Conservation (phyloP, 2,888 invertebrate genomes). For the Coelopa pilipes region DNA sequence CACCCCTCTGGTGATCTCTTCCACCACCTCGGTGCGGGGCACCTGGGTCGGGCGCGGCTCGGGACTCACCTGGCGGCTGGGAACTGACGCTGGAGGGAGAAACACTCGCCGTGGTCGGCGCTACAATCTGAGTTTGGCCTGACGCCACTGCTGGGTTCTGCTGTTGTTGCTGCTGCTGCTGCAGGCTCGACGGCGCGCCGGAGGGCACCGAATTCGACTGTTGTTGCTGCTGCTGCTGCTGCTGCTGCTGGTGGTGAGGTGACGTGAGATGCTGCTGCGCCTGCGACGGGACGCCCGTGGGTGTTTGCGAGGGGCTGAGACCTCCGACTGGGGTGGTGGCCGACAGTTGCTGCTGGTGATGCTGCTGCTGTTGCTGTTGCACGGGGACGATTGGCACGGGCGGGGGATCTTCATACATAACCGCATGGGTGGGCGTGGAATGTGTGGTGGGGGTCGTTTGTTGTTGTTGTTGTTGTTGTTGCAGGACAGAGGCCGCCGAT, state of each 20-base stretch:
- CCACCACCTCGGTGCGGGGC: not conserved
- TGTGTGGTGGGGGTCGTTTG: constrained; percentile 69
- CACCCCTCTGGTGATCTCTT: too few relatives aligned
- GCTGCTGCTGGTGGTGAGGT: constrained; percentile 55
- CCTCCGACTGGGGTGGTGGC: constrained; percentile 59
- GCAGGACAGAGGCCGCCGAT: constrained; percentile 42
- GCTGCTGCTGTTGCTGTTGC: constrained; percentile 58
- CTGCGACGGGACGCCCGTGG: constrained; percentile 51
- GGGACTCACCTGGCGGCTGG: constrained; percentile 66
- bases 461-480: constrained; percentile 50
- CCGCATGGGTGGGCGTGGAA: constrained; percentile 70
- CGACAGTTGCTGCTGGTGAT: constrained; percentile 58
- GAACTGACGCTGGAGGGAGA: constrained; percentile 72
- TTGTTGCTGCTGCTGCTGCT: constrained; percentile 53
- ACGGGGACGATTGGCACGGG: constrained; percentile 62
- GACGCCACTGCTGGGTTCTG: constrained; percentile 67
- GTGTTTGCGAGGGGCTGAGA: constrained; percentile 62
- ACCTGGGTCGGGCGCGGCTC: too few relatives aligned
- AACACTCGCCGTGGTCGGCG: constrained; percentile 72
- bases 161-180: constrained; percentile 58
- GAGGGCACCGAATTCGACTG: constrained; percentile 60
- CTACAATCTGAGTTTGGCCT: constrained; percentile 67
- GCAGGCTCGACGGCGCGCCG: constrained; percentile 58
- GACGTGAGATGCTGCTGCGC: constrained; percentile 49
- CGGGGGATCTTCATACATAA: constrained; percentile 71